These are phyloP conservation scores for Kradibia gibbosae DNA, from an alignment of 1,140 invertebrate species.

Conservation along the genomic window DNA sequence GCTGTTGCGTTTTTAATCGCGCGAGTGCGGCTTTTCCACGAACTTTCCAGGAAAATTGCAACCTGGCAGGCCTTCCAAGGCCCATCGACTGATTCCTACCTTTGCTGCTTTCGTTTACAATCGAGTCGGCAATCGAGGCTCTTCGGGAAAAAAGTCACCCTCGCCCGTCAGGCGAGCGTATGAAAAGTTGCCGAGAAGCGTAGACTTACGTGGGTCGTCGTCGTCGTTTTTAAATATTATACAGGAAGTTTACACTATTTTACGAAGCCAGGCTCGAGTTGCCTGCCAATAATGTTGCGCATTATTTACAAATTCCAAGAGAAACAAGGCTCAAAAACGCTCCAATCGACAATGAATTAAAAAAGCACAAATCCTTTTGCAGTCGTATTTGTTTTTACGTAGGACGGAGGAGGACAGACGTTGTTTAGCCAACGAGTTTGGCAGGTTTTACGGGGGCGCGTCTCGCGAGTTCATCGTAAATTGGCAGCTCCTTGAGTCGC, in stretches of 20 bases:
- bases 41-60: background rate
- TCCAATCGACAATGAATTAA: slow-evolving; percentile 22
- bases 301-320: slow-evolving; percentile 24
- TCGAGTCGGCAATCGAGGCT: slow-evolving; percentile 31
- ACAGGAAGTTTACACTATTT: slow-evolving; percentile 19
- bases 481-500: slow-evolving; percentile 14
- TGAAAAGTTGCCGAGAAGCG: background rate
- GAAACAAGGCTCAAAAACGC: slow-evolving; percentile 18
- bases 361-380: slow-evolving; percentile 1
- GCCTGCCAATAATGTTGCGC: background rate
- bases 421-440: background rate
- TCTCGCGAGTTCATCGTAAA: background rate
- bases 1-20: no score
- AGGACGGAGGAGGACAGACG: no score
- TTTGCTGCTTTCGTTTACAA: slow-evolving; percentile 33
- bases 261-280: slow-evolving; percentile 17
- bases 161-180: slow-evolving; percentile 4
- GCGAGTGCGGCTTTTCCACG: background rate
- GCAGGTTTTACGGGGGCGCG: background rate
- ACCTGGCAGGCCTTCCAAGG: slow-evolving; percentile 28
- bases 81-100: slow-evolving; percentile 40
- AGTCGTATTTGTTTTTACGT: slow-evolving; percentile 26
- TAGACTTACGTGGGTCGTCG: slow-evolving; percentile 11
- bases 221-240: slow-evolving; percentile 26
- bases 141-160: background rate